Evolutionary conservation across 2,113 vertebrate genomes (phyloP).

Genomic region (Xyrauchen texanus): DNA sequence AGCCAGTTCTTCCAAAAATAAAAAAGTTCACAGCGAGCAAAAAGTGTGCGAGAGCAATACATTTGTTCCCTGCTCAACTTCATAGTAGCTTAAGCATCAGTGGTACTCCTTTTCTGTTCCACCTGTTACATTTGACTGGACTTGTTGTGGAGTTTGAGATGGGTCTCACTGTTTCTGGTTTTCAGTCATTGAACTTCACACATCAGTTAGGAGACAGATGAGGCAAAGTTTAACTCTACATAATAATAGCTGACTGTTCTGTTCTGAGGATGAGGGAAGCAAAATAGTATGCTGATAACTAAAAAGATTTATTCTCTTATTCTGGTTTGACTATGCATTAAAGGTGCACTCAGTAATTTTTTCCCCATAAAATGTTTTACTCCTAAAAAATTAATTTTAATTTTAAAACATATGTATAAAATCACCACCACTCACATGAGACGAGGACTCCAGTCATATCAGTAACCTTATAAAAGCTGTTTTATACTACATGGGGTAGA

Average conservation of each 20-base stretch:
- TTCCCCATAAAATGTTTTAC: no score
- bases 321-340: background rate
- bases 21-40: constrained; percentile 11
- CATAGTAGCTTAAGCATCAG: background rate
- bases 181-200: no score
- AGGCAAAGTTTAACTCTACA: constrained; percentile 59
- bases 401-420: no score
- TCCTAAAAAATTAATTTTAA: no score
- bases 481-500: no score
- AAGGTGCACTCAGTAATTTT: background rate
- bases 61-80: background rate
- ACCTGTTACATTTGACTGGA: constrained; percentile 6
- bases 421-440: no score
- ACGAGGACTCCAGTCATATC: no score
- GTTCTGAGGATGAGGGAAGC: constrained; percentile 29
- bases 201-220: no score
- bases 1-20: constrained; percentile 59
- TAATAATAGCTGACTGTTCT: constrained; percentile 62
- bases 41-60: constrained; percentile 3
- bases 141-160: constrained; percentile 30
- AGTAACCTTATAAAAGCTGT: no score
- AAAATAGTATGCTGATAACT: background rate
- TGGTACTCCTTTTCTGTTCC: background rate
- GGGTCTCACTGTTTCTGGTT: constrained; percentile 55
- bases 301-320: background rate